Evolutionary conservation across 1,140 invertebrate species (phyloP).

Genomic region (Bombus superbus): DNA sequence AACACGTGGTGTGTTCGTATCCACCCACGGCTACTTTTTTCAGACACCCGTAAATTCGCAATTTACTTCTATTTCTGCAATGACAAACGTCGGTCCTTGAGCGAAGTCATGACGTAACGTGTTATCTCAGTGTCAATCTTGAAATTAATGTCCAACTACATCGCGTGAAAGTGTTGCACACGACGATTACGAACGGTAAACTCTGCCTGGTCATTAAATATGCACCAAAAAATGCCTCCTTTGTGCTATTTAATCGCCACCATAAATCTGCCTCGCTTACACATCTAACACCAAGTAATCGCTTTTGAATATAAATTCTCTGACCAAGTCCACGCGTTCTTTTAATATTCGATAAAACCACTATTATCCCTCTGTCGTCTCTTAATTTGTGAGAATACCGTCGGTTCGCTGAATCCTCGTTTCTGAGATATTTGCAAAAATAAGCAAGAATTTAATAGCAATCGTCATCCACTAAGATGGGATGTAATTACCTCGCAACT

Average conservation of each 20-base stretch:
- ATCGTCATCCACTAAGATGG: no score
- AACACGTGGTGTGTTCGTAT: background rate
- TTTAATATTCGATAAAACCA: background rate
- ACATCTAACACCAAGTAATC: background rate
- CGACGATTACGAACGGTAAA: background rate
- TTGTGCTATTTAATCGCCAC: background rate
- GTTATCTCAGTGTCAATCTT: conserved; percentile 36
- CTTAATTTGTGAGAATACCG: no score
- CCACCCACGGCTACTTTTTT: conserved; percentile 10
- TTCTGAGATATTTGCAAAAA: no score
- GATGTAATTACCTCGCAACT: no score
- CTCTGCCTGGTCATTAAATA: background rate
- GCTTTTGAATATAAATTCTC: background rate
- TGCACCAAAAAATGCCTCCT: background rate
- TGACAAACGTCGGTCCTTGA: conserved; percentile 16
- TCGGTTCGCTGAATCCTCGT: no score
- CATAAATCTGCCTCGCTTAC: background rate
- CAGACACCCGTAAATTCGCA: conserved; percentile 24
- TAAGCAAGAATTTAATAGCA: no score
- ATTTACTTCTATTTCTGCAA: conserved; percentile 20
- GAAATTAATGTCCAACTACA: conserved; percentile 22
- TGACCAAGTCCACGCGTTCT: no score
- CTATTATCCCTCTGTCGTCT: no score
- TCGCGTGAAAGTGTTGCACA: conserved; percentile 28
- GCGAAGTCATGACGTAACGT: background rate